These are phyloP conservation scores for Menidia menidia DNA, from an alignment of 2,797 vertebrate genomes.

Conservation along the genomic window DNA sequence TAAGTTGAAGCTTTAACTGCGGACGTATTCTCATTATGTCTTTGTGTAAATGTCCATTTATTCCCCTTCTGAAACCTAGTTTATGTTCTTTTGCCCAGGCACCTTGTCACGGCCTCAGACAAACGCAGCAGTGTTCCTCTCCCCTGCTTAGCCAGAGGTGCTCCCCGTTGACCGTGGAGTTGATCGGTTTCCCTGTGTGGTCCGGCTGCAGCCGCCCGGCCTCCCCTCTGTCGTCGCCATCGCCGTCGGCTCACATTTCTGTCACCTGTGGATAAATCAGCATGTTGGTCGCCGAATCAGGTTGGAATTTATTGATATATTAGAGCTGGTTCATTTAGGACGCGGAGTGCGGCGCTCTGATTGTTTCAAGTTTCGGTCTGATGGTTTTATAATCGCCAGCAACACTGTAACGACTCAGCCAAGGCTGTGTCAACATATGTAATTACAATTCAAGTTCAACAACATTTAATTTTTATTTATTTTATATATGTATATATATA, in stretches of 20 bases:
- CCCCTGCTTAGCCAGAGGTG: conserved; percentile 34
- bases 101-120: conserved; percentile 39
- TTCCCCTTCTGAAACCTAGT: conserved; percentile 37
- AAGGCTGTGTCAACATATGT: conserved; percentile 8
- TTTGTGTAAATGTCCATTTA: conserved; percentile 8
- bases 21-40: not conserved
- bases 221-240: conserved; percentile 54
- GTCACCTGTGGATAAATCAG: conserved; percentile 80
- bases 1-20: not conserved
- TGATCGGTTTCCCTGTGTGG: conserved; percentile 66
- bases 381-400: conserved; percentile 48
- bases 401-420: conserved; percentile 25
- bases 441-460: conserved; percentile 76
- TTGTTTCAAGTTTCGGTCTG: conserved; percentile 55
- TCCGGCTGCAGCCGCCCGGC: conserved; percentile 35
- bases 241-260: conserved; percentile 50
- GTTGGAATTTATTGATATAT: conserved; percentile 35
- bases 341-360: conserved; percentile 1
- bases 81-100: conserved; percentile 41
- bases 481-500: not conserved
- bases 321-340: conserved; percentile 13
- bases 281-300: conserved; percentile 52
- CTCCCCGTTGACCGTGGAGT: conserved; percentile 80
- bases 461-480: conserved; percentile 11
- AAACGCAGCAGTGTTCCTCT: conserved; percentile 31